These are phyloP conservation scores for Delichon dasypus DNA, from an alignment of 2,797 vertebrate genomes.

Conservation along the genomic window DNA sequence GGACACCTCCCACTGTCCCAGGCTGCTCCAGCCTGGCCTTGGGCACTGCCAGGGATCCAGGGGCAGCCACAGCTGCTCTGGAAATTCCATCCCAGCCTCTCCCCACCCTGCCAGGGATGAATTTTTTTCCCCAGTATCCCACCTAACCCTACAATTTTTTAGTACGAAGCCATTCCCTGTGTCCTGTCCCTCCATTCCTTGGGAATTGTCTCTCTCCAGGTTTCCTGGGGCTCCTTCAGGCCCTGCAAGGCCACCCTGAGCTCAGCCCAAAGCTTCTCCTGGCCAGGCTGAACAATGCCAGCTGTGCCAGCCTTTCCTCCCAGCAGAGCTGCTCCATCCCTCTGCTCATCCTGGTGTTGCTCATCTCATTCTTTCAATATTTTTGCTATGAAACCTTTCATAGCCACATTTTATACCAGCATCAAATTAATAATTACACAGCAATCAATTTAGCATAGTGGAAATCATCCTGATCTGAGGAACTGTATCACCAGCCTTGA, in stretches of 20 bases:
- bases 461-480: background rate
- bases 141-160: no score
- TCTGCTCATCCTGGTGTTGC: background rate
- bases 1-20: background rate
- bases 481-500: background rate
- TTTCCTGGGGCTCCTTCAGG: no score
- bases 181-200: background rate
- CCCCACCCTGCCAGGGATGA: background rate
- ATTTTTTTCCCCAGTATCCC: background rate
- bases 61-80: background rate
- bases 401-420: background rate
- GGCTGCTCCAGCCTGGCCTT: background rate
- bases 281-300: background rate
- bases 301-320: background rate
- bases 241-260: no score
- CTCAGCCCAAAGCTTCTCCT: background rate
- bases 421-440: background rate
- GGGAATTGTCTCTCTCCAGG: background rate
- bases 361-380: background rate
- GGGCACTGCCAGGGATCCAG: background rate
- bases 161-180: no score
- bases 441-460: background rate
- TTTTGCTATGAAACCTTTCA: background rate
- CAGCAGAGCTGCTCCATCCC: background rate
- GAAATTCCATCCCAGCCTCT: rapidly evolving